Base-by-base conservation (phyloP, 2,113 vertebrate genomes). In the Eublepharis macularius region DNA sequence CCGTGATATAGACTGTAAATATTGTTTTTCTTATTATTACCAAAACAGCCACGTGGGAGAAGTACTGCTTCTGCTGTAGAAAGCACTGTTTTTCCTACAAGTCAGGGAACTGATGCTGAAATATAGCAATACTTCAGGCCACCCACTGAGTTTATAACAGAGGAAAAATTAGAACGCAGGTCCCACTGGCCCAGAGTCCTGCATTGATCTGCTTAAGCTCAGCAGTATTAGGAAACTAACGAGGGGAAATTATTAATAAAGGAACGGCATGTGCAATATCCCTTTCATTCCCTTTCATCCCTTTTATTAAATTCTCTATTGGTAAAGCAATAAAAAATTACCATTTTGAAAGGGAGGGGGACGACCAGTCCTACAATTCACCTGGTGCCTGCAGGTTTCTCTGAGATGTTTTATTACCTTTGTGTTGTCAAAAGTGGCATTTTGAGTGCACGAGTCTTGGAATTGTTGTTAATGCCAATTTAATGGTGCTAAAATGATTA, bases 401-500 rank as follows among this genome's bases (percentile, higher is more conserved):
- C 75, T 26, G 49, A 86, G 80, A 91, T 90, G 47, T 69, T 90
- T 93, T 93, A 83, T 84, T 94, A 92, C 93, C 36, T 60, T 89
- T 85, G 57, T 88, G 89, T 94, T 93, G 91, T 94, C 95, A 92
- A 86, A 94, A 1, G 77, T 93, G 94, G 94, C 91, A 91, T 94
- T 94, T 89, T 76, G 29, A 34, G 91, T 89, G 81, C 34, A 74
- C 87, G 85, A 93, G 94, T 93, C 83, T 29, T 75, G 84, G 89
- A 91, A 89, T 93, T 95, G 95, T 94, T 95, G 95, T 93, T 96
- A 95, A 95, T 94, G 87, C 93, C 90, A 92, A 91, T 94, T 96
- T 96, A 95, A 95, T 92, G 94, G 95, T 85, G 94, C 93, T 96
- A 94, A 94, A 93, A 94, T 94, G 95, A 95, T 96, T 94, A 95